Percentiles rank a stretch among this genome's conserved stretches.
These are phyloP conservation scores for Anaspis maculata DNA, from an alignment of 2,888 invertebrate species.

Conservation along the genomic window DNA sequence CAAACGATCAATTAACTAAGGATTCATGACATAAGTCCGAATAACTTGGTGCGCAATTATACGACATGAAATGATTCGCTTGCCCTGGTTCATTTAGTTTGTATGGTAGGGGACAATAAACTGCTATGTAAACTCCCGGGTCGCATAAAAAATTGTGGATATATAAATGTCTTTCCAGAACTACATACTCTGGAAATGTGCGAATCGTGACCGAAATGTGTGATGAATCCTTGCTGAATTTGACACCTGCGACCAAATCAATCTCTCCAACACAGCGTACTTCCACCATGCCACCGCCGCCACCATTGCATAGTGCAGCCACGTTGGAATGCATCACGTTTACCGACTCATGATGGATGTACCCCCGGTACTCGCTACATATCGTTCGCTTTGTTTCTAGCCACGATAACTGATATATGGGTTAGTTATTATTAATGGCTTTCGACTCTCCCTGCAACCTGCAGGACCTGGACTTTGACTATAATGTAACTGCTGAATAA, in stretches of 20 bases:
- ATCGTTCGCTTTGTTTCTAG: slow-evolving; percentile 17
- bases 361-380: slow-evolving; percentile 15
- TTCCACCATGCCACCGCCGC: slow-evolving; percentile 4
- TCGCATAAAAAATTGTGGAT: slow-evolving; percentile 16
- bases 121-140: slow-evolving; percentile 15
- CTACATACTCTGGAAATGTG: slow-evolving; percentile 33
- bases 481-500: too few species aligned
- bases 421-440: slow-evolving; percentile 18
- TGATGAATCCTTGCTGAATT: slow-evolving; percentile 29
- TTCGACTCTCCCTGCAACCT: too few species aligned
- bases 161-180: slow-evolving; percentile 24
- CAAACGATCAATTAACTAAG: slow-evolving; percentile 8
- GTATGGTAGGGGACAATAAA: slow-evolving; percentile 14
- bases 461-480: too few species aligned
- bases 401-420: slow-evolving; percentile 15
- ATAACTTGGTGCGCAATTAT: neutral
- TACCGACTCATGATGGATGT: slow-evolving; percentile 14
- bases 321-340: slow-evolving; percentile 12
- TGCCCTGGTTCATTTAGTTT: slow-evolving; percentile 12
- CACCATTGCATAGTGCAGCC: slow-evolving; percentile 10
- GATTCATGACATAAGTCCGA: slow-evolving; percentile 4
- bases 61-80: slow-evolving; percentile 2
- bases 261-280: slow-evolving; percentile 19
- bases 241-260: slow-evolving; percentile 35
- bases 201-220: slow-evolving; percentile 31